Evolutionary conservation across 2,113 vertebrate species (phyloP).

Genomic region (Camarhynchus parvulus): DNA sequence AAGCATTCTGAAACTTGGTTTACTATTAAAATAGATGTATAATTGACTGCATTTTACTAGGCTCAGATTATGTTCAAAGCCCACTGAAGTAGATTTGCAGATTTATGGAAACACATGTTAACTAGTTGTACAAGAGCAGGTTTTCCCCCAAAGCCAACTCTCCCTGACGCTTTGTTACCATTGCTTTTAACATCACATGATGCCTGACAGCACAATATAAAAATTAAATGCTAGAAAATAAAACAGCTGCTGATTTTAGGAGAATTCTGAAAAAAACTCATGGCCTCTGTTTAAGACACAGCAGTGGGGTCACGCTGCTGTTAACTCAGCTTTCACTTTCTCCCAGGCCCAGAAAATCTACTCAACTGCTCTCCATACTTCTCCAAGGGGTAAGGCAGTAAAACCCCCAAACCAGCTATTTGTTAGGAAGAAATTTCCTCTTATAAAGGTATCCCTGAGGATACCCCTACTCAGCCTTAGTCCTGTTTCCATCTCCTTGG

Average conservation of each 20-base stretch:
- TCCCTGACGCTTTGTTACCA: neutral
- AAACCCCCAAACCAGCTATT: neutral
- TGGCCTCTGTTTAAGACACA: neutral
- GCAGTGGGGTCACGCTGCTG: neutral
- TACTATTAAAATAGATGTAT: slow-evolving; percentile 66
- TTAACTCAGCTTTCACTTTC: neutral
- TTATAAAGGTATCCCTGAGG: neutral
- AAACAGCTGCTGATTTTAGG: slow-evolving; percentile 25
- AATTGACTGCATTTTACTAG: slow-evolving; percentile 57
- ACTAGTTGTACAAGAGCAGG: slow-evolving; percentile 8
- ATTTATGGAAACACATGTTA: slow-evolving; percentile 57
- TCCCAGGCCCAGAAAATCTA: neutral
- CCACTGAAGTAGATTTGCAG: slow-evolving; percentile 43
- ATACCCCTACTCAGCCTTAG: neutral
- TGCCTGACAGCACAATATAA: neutral
- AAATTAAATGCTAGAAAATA: slow-evolving; percentile 39
- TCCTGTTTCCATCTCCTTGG: neutral
- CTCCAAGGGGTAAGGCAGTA: neutral
- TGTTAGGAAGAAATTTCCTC: neutral
- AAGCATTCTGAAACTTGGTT: slow-evolving; percentile 64
- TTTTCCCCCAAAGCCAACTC: slow-evolving; percentile 7
- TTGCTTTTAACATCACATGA: slow-evolving; percentile 22
- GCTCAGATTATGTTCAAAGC: slow-evolving; percentile 65
- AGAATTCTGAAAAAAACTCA: neutral
- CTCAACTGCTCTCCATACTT: neutral